Percentiles rank a stretch among this genome's conserved stretches.
Conservation (phyloP, 2,888 invertebrate species). For the Hirtodrosophila histrioides region DNA sequence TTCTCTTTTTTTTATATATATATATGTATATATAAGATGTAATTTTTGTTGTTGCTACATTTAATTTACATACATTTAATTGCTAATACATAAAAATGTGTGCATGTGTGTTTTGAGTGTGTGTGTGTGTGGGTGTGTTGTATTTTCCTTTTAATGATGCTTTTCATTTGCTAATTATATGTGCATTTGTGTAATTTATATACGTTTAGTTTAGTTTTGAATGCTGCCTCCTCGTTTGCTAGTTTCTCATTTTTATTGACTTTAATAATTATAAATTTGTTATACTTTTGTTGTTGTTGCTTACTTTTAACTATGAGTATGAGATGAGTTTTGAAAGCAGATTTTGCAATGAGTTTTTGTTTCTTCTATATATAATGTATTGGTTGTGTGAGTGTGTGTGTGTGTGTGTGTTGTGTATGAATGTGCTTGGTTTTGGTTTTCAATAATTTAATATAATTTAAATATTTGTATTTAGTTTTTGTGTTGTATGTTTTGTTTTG, state of each 20-base stretch:
- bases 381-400: slow-evolving; percentile 30
- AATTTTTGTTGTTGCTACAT: slow-evolving; percentile 56
- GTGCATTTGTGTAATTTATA: slow-evolving; percentile 27
- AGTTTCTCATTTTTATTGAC: slow-evolving; percentile 19
- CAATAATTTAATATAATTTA: slow-evolving; percentile 74
- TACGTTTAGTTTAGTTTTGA: slow-evolving; percentile 28
- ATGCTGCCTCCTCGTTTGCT: slow-evolving; percentile 57
- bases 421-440: slow-evolving; percentile 70
- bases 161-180: slow-evolving; percentile 24
- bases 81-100: slow-evolving; percentile 53
- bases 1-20: slow-evolving; percentile 19
- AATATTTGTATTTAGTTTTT: slow-evolving; percentile 43
- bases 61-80: slow-evolving; percentile 62
- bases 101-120: slow-evolving; percentile 23
- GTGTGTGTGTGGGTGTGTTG: slow-evolving; percentile 7
- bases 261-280: slow-evolving; percentile 17
- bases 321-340: slow-evolving; percentile 78
- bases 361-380: slow-evolving; percentile 38
- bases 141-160: not conserved
- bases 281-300: slow-evolving; percentile 40
- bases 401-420: slow-evolving; percentile 39
- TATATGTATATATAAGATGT: slow-evolving; percentile 33
- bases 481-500: slow-evolving; percentile 22
- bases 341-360: slow-evolving; percentile 69
- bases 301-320: slow-evolving; percentile 75